Percentiles rank a stretch among this genome's conserved stretches.
Conservation (phyloP, 2,888 invertebrate species). For the Schrankia costaestrigalis region DNA sequence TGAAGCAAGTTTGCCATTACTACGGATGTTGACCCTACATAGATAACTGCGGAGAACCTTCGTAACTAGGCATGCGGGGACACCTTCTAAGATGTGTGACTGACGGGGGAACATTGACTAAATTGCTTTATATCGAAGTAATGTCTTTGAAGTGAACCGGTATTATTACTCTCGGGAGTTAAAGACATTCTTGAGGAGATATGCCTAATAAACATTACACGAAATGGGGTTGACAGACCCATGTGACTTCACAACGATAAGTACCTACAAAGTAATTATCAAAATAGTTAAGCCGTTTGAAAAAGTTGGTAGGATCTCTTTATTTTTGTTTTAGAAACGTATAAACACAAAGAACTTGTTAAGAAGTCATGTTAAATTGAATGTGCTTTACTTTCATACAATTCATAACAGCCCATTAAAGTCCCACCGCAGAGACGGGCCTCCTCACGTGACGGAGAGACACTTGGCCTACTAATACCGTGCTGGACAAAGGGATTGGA, state of each 20-base stretch:
- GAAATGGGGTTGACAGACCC: constrained; percentile 15
- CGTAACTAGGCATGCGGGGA: constrained; percentile 43
- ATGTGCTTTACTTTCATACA: no score
- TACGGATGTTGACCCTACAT: constrained; percentile 46
- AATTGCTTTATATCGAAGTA: constrained; percentile 43
- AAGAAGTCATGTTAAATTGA: no score
- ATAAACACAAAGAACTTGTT: no score
- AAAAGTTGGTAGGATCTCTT: no score
- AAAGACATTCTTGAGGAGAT: constrained; percentile 14
- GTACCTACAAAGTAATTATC: no score
- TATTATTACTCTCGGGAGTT: constrained; percentile 18
- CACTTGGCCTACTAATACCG: no score
- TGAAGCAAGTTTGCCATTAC: constrained; percentile 41
- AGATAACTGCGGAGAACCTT: constrained; percentile 37
- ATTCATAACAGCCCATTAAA: no score
- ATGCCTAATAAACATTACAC: constrained; percentile 16
- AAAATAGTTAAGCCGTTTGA: no score
- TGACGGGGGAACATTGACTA: constrained; percentile 36
- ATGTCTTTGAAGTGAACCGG: constrained; percentile 28
- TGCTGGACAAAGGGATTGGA: no score
- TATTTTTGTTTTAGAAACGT: no score
- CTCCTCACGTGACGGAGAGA: no score
- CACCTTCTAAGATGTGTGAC: constrained; percentile 43
- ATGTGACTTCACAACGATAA: constrained; percentile 13
- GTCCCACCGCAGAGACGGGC: no score